Conservation (phyloP, 2,888 invertebrate genomes). For the Sepiola atlantica region DNA sequence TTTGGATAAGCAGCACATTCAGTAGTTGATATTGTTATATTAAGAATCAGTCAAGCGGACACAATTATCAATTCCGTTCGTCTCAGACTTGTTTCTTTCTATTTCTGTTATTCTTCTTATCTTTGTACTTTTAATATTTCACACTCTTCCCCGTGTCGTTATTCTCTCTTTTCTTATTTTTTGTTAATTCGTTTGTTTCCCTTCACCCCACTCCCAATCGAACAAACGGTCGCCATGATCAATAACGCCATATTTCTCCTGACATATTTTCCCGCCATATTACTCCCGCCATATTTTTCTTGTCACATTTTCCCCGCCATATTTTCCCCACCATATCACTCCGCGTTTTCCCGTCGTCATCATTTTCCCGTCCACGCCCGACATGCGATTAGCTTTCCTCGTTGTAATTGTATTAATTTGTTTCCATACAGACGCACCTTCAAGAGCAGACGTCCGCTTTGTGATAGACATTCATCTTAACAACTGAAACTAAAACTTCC, state of each 20-base stretch:
- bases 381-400: conserved; percentile 34
- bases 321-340: not conserved
- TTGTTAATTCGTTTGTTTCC: not conserved
- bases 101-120: not conserved
- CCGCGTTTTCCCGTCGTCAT: not conserved
- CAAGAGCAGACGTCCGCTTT: conserved; percentile 41
- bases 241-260: not conserved
- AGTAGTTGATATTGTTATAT: conserved; percentile 18
- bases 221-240: no score
- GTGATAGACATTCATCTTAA: conserved; percentile 39
- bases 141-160: not conserved
- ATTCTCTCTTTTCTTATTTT: not conserved
- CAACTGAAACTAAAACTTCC: not conserved
- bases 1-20: conserved; percentile 34
- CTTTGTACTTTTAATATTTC: not conserved
- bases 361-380: not conserved
- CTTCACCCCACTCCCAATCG: not conserved
- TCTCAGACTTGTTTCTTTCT: not conserved
- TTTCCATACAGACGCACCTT: conserved; percentile 44
- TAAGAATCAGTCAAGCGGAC: conserved; percentile 24
- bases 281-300: no score
- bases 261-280: not conserved
- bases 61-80: not conserved
- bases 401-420: conserved; percentile 45
- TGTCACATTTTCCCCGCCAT: no score